These are phyloP conservation scores for Eueremaeus valkanovi DNA, from an alignment of 2,888 invertebrate genomes.

Conservation along the genomic window DNA sequence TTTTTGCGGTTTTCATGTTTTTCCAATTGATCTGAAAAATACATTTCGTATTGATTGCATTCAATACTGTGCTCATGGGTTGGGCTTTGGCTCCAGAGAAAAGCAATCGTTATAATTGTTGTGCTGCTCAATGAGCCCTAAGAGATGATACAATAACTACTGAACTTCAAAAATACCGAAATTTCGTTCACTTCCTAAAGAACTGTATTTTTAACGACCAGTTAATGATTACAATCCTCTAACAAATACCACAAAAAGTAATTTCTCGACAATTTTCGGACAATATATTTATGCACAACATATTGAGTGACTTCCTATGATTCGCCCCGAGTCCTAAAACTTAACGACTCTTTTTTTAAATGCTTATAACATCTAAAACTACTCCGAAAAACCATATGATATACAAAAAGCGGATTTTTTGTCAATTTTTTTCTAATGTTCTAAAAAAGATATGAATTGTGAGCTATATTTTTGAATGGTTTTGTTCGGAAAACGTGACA, in stretches of 20 bases:
- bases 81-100: neutral
- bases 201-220: slow-evolving; percentile 3
- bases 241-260: neutral
- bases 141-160: neutral
- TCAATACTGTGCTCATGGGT: too few species aligned
- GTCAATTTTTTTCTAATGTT: slow-evolving; percentile 4
- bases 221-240: slow-evolving; percentile 11
- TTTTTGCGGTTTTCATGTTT: slow-evolving; percentile 30
- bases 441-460: slow-evolving; percentile 28
- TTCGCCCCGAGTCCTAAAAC: slow-evolving; percentile 17
- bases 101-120: neutral
- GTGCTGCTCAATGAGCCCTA: slow-evolving; percentile 15
- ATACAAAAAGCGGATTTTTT: neutral
- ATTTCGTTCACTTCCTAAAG: slow-evolving; percentile 16
- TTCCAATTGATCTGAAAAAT: neutral
- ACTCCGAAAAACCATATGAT: slow-evolving; percentile 5
- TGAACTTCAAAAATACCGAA: neutral
- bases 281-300: slow-evolving; percentile 23
- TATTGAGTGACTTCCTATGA: slow-evolving; percentile 27
- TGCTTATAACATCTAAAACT: slow-evolving; percentile 6
- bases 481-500: slow-evolving; percentile 20
- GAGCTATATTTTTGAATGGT: neutral
- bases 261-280: neutral
- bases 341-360: neutral
- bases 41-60: neutral